Percentiles rank a stretch among this genome's conserved stretches.
Evolutionary conservation across 2,113 vertebrate species (phyloP).

Genomic region (Pan paniscus): DNA sequence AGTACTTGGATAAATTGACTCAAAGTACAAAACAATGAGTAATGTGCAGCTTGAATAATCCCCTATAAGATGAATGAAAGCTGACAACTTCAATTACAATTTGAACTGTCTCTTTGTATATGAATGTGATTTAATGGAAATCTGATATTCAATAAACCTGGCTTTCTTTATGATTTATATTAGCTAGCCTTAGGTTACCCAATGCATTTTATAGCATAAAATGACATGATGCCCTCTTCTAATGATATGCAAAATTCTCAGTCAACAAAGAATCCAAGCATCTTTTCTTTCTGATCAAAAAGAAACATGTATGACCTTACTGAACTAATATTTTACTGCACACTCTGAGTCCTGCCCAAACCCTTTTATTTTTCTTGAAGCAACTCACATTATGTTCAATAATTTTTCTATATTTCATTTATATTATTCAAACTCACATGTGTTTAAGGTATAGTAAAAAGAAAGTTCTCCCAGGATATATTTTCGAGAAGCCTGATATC

Average conservation of each 20-base stretch:
- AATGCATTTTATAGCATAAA: conserved; percentile 13
- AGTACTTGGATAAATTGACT: conserved; percentile 72
- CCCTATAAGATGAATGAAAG: conserved; percentile 72
- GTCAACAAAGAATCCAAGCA: conserved; percentile 1
- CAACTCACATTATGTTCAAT: not conserved
- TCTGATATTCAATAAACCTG: conserved; percentile 64
- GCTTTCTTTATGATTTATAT: conserved; percentile 73
- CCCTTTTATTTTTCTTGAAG: not conserved
- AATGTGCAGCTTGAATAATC: conserved; percentile 68
- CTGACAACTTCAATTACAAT: conserved; percentile 72
- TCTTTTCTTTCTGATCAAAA: conserved; percentile 14
- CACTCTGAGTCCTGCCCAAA: not conserved
- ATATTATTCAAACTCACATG: not conserved
- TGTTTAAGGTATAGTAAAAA: not conserved
- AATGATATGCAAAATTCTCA: conserved; percentile 45
- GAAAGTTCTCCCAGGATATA: not conserved
- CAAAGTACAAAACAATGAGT: conserved; percentile 72
- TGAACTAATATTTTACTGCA: not conserved
- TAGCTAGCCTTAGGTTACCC: conserved; percentile 45
- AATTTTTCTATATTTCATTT: not conserved
- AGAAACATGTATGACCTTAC: not conserved
- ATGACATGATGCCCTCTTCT: not conserved
- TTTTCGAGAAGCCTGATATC: not conserved
- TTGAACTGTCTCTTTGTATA: conserved; percentile 68
- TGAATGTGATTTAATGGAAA: conserved; percentile 72